Conservation (phyloP, 2,888 invertebrate genomes). For the Nemotelus pantherinus region DNA sequence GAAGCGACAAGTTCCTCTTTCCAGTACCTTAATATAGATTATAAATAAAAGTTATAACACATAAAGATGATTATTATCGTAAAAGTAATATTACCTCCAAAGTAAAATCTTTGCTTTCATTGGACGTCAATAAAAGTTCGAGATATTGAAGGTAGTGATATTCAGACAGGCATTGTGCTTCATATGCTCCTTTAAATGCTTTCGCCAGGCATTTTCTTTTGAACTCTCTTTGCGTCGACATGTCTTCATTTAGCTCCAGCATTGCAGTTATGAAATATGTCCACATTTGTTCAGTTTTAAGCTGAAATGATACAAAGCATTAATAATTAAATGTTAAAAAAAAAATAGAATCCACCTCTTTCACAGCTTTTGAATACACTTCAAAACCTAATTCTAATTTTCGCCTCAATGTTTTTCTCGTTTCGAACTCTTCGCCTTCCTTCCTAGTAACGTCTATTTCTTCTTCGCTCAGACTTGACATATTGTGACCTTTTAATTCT, state of each 20-base stretch:
- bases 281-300: constrained; percentile 69
- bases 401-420: constrained; percentile 60
- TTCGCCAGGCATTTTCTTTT: constrained; percentile 66
- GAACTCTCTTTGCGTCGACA: constrained; percentile 63
- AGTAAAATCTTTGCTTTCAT: constrained; percentile 39
- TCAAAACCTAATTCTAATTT: constrained; percentile 66
- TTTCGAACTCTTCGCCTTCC: constrained; percentile 26
- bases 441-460: background rate
- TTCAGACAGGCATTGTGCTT: constrained; percentile 65
- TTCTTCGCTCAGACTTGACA: constrained; percentile 54
- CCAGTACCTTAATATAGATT: constrained; percentile 55
- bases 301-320: constrained; percentile 48
- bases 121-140: constrained; percentile 56
- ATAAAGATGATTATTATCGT: background rate
- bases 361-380: constrained; percentile 67
- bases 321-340: background rate
- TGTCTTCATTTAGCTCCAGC: constrained; percentile 67
- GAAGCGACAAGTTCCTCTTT: constrained; percentile 65
- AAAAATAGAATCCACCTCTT: constrained; percentile 55
- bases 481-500: constrained; percentile 66
- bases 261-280: constrained; percentile 69
- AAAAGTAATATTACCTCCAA: background rate
- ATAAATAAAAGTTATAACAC: background rate
- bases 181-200: constrained; percentile 67
- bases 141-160: constrained; percentile 67